phyloP scores from a whole-genome alignment of 2,113 vertebrate genomes.

The Scolopax mira region DNA sequence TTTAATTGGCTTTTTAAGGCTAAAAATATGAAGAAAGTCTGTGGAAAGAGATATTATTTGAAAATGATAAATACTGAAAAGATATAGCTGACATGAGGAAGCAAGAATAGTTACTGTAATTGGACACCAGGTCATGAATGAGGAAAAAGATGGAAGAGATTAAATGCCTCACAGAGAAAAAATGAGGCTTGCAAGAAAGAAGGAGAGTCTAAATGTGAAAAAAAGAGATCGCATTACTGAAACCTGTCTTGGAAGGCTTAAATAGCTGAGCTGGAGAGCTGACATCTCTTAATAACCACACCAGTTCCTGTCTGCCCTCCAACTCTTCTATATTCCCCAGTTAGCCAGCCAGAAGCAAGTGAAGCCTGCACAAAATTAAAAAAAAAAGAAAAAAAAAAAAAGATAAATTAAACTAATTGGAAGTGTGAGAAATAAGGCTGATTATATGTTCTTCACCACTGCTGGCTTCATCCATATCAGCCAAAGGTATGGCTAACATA shows the following conservation, averaged over 20 bases:
- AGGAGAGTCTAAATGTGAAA: slow-evolving; percentile 5
- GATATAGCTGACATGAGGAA: slow-evolving; percentile 32
- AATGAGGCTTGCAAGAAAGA: slow-evolving; percentile 2
- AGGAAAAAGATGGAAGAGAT: slow-evolving; percentile 53
- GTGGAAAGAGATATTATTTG: neutral
- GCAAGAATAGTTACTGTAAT: slow-evolving; percentile 61
- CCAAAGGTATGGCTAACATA: neutral
- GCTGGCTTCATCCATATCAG: neutral
- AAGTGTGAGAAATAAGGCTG: neutral
- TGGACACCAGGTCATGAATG: slow-evolving; percentile 50
- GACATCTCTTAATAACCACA: neutral
- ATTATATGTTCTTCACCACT: neutral
- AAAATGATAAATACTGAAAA: slow-evolving; percentile 63
- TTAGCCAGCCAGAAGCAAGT: neutral
- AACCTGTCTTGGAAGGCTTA: slow-evolving; percentile 16
- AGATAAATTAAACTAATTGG: neutral
- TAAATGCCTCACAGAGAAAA: slow-evolving; percentile 34
- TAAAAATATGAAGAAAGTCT: slow-evolving; percentile 24
- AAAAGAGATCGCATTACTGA: slow-evolving; percentile 9
- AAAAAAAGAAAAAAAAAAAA: neutral
- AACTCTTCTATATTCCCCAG: neutral
- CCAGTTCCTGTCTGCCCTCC: neutral
- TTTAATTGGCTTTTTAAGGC: slow-evolving; percentile 53
- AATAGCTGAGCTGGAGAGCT: neutral
- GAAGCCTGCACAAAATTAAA: neutral